Evolutionary conservation across 2,888 invertebrate genomes (phyloP).

Genomic region (Oxyscelio sp.): DNA sequence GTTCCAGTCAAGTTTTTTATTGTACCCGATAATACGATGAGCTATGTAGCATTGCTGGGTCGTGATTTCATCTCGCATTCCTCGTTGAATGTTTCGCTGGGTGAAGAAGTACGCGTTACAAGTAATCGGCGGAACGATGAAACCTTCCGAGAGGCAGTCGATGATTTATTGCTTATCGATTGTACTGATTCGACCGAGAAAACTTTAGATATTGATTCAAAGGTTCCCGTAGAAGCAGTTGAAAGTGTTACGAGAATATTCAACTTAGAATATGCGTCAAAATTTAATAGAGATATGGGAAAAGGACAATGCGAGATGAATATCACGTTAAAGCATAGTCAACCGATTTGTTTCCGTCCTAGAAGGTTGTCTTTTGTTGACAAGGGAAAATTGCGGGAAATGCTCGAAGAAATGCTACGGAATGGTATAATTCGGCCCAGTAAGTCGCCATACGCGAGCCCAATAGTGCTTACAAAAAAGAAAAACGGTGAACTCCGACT

Average conservation of each 20-base stretch:
- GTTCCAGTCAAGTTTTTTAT: slow-evolving; percentile 12
- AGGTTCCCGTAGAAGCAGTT: not conserved
- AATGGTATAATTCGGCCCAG: slow-evolving; percentile 11
- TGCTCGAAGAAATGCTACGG: slow-evolving; percentile 17
- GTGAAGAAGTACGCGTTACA: not conserved
- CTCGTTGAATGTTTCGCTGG: not conserved
- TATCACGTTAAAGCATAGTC: not conserved
- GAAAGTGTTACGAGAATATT: not conserved
- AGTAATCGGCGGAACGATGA: not conserved
- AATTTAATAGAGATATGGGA: no score
- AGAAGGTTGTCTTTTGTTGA: slow-evolving; percentile 16
- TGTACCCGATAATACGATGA: slow-evolving; percentile 33
- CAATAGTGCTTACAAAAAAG: slow-evolving; percentile 14
- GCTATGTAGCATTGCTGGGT: slow-evolving; percentile 4
- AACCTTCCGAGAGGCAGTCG: not conserved
- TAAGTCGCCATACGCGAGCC: not conserved
- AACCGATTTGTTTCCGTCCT: slow-evolving; percentile 23
- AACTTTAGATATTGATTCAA: not conserved
- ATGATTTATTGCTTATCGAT: not conserved
- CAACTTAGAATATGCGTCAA: no score
- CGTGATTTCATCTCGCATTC: slow-evolving; percentile 19
- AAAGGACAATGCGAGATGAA: no score
- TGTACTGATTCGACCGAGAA: not conserved
- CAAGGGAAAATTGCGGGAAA: slow-evolving; percentile 14
- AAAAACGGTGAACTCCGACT: slow-evolving; percentile 15